Percentiles rank a stretch among this genome's conserved stretches.
Evolutionary conservation across 2,888 invertebrate species (phyloP).

Genomic region (Sympetrum striolatum): DNA sequence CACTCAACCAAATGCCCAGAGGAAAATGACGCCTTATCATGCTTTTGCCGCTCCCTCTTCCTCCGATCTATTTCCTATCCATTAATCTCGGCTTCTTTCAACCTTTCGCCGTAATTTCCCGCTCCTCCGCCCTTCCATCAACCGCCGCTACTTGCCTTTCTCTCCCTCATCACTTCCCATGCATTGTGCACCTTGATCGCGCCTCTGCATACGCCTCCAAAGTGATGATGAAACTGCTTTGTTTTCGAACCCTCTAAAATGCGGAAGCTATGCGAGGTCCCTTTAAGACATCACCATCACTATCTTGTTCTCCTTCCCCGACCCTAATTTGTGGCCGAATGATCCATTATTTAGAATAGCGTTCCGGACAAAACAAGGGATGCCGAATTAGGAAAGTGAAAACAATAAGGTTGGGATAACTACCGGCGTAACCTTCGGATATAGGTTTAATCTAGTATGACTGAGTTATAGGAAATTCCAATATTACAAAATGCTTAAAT

Average conservation of each 20-base stretch:
- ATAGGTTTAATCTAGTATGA: no score
- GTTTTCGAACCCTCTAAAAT: background rate
- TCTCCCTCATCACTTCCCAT: background rate
- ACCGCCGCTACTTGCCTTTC: background rate
- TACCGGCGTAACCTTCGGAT: no score
- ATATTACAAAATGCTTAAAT: no score
- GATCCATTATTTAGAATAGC: no score
- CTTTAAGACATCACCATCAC: no score
- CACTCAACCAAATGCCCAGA: background rate
- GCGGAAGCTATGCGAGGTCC: no score
- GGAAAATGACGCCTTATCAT: background rate
- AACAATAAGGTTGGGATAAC: no score
- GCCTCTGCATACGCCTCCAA: background rate
- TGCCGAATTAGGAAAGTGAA: no score
- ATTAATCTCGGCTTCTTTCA: background rate
- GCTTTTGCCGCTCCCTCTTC: background rate
- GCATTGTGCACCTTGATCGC: background rate
- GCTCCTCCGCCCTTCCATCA: background rate
- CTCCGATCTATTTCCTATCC: background rate
- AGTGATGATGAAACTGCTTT: background rate
- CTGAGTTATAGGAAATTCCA: no score
- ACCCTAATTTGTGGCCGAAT: no score
- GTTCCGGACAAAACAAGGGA: no score
- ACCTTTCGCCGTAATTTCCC: background rate
- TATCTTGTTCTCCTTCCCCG: no score